These are phyloP conservation scores for Epinephelus awoara DNA, from an alignment of 2,797 vertebrate species.

Conservation along the genomic window DNA sequence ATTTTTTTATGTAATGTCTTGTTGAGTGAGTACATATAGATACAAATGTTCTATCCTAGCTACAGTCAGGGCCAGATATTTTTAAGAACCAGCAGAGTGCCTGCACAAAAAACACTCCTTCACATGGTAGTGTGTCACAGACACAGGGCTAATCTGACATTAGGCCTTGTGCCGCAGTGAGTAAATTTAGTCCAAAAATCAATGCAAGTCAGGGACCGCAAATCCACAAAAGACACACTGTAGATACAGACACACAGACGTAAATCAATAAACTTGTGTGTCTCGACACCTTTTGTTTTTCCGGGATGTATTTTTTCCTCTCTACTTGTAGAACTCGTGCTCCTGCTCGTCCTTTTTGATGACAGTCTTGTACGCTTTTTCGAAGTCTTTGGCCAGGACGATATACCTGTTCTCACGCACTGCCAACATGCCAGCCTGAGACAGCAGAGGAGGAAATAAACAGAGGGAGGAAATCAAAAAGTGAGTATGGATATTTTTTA, in stretches of 20 bases:
- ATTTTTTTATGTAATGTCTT: conserved; percentile 55
- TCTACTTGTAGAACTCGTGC: conserved; percentile 96
- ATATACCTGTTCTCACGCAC: conserved; percentile 96
- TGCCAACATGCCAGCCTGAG: conserved; percentile 94
- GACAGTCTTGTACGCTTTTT: conserved; percentile 96
- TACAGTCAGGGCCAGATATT: conserved; percentile 54
- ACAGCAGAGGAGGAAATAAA: conserved; percentile 17
- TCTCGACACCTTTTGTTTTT: conserved; percentile 37
- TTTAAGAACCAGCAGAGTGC: conserved; percentile 44
- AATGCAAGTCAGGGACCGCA: conserved; percentile 46
- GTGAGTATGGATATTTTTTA: background rate
- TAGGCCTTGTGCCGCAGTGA: conserved; percentile 39
- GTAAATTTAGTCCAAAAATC: conserved; percentile 67
- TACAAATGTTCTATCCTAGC: conserved; percentile 67
- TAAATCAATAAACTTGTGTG: conserved; percentile 58
- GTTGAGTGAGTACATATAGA: conserved; percentile 61
- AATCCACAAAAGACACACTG: conserved; percentile 59
- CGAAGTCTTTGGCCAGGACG: conserved; percentile 95
- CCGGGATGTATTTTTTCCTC: conserved; percentile 11
- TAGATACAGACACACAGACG: conserved; percentile 51
- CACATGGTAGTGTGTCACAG: conserved; percentile 29
- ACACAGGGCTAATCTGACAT: conserved; percentile 53
- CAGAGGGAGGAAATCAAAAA: background rate
- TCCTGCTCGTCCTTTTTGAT: conserved; percentile 98
- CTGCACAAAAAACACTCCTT: conserved; percentile 54